Base-by-base conservation (phyloP, 2,888 invertebrate genomes). In the Pandemis cinnamomeana region DNA sequence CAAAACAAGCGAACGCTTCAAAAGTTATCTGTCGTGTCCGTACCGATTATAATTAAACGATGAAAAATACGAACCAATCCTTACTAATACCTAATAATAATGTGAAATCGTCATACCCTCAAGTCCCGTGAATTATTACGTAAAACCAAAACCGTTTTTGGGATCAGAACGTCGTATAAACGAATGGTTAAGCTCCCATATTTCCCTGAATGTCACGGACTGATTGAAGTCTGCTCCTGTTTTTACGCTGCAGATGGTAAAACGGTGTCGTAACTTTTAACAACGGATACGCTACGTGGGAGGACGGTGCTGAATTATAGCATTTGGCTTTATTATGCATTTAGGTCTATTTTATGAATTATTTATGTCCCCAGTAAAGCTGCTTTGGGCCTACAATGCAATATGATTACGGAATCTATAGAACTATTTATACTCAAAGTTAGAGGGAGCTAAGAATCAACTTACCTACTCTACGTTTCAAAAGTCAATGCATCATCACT, bases 251-350 rank as follows among this genome's bases (percentile, higher is more conserved):
- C 58, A 70, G 70, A 70, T 74, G 70, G 70, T 67, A 70, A 67
- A 71, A 61, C 55, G 61, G 71, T 74, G 70, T 74, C 71, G 75
- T 75, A 75, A 71, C 75, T 63, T 71, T 71, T 67, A 74, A 71
- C 71, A 74, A 67, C 74, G 74, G 67, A 67, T 55, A 68, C 55
- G 67, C 44, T 70, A 70, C 80, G 89, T 89, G 82, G 89, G 89
- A 84, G 86, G 87, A 84, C 83, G 70, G 74, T 81, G 79, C 82
- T 86, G 83, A 87, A 84, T 89, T 86, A 84, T 83, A 82, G 81
- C 84, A 81, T 87, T 87, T 88, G 86, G 84, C 84, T 83, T 82
- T 83, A 85, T 89, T 88, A 89, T 89, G 89, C 87, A 88, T 90
- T 88, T 86, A 84, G 89, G 87, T 83, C 85, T 82, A 79, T 84